Base-by-base conservation (phyloP, 2,113 vertebrate genomes). In the Sander lucioperca region DNA sequence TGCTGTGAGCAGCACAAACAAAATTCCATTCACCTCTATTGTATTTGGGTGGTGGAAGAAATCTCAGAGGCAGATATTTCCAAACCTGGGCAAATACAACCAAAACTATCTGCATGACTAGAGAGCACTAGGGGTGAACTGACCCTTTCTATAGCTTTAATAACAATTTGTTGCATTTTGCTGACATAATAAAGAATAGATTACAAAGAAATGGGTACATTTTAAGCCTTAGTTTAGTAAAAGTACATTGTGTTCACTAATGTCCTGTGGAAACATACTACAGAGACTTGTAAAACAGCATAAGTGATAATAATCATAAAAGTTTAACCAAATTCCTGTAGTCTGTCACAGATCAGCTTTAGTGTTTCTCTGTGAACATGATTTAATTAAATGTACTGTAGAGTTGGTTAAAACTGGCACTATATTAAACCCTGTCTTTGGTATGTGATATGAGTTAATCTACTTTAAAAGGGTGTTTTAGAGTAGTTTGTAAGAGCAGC, bases 391-490 rank as follows among this genome's bases (percentile, higher is more conserved):
- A 76, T 68, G 39, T n/a, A 23, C 48, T 70, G 56, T 27, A n/a
- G 45, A 74, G 27, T 67, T 76, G 16, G 27, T 83, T 77, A 70
- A 86, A 80, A 11, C 30, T 23, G 2, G 13, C 57, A 27, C 56
- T 57, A 47, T 82, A 81, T 79, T 58, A 80, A 77, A 86, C 21
- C 59, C 13, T 33, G 33, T 72, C 72, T 59, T 21, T 56, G 23
- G 19, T 62, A 47, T 80, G 56, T 70, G 74, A 77, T 79, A 74
- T 77, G 25, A 72, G 61, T 74, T 86, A 83, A 86, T 89, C 85
- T 79, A 73, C 64, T 75, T 81, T 86, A 61, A 79, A 88, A 88
- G 57, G 68, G 69, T 63, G 79, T 79, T 79, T 75, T 23, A 85
- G 59, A 83, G 59, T 47, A 58, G 72, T 88, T 85, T 80, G 64